Conservation (phyloP, 2,113 vertebrate species). For the Cairina moschata region DNA sequence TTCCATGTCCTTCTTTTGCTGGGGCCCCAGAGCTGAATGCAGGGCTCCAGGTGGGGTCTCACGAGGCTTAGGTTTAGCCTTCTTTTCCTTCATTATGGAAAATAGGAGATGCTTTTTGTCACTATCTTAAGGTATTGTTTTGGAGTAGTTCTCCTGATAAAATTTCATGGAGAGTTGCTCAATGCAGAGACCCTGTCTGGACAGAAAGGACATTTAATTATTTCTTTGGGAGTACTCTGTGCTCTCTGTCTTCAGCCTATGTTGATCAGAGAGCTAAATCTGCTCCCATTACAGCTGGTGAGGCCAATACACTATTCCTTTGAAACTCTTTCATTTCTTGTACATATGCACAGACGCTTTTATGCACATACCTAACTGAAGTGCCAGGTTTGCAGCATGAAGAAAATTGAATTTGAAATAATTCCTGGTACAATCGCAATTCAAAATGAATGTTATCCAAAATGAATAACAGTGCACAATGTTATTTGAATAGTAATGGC, state of each 20-base stretch:
- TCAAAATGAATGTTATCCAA: slow-evolving; percentile 22
- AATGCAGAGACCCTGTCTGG: neutral
- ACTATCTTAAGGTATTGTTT: neutral
- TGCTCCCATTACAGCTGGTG: neutral
- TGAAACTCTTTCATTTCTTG: neutral
- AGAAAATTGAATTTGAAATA: slow-evolving; percentile 39
- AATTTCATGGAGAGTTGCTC: neutral
- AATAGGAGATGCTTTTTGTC: neutral
- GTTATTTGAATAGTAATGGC: slow-evolving; percentile 41
- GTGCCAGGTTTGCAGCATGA: neutral
- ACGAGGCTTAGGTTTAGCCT: neutral
- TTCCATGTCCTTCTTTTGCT: too few relatives aligned
- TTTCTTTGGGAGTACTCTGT: neutral
- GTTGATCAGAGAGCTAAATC: neutral
- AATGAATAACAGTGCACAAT: neutral
- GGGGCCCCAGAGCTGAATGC: too few relatives aligned
- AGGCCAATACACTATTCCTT: neutral
- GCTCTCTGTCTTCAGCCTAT: neutral
- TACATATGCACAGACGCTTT: neutral
- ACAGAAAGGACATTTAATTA: neutral
- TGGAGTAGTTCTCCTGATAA: neutral
- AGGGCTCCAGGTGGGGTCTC: too few relatives aligned
- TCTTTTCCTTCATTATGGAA: neutral
- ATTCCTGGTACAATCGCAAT: neutral
- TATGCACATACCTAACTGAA: neutral